Percentiles rank a stretch among this genome's conserved stretches.
These are phyloP conservation scores for Poeciliopsis turrubarensis DNA, from an alignment of 2,113 vertebrate genomes.

Conservation along the genomic window DNA sequence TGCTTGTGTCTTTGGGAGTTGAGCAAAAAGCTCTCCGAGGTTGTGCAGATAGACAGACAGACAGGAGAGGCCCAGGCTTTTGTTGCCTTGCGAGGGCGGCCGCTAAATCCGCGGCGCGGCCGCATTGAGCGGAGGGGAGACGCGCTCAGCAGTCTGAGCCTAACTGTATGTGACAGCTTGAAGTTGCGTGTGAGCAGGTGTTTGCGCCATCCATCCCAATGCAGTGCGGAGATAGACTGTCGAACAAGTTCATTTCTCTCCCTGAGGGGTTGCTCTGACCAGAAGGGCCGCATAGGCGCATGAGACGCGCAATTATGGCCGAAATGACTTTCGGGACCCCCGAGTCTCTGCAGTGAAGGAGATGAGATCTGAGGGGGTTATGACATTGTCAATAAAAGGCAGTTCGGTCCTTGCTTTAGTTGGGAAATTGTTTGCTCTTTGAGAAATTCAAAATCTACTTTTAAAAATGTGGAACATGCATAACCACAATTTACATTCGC, in stretches of 20 bases:
- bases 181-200: constrained; percentile 82
- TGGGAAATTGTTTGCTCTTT: neutral
- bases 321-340: neutral
- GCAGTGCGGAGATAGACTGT: constrained; percentile 34
- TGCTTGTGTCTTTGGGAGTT: constrained; percentile 10
- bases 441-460: neutral
- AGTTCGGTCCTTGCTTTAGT: neutral
- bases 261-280: constrained; percentile 44
- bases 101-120: constrained; percentile 54
- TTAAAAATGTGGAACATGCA: no score
- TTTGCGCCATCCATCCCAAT: constrained; percentile 64
- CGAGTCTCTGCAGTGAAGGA: neutral
- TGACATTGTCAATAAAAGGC: neutral
- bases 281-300: constrained; percentile 28
- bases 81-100: constrained; percentile 55
- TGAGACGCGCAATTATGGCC: constrained; percentile 20
- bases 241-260: constrained; percentile 48
- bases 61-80: constrained; percentile 54
- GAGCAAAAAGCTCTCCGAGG: constrained; percentile 35
- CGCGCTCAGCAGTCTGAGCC: constrained; percentile 66
- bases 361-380: neutral
- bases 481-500: no score
- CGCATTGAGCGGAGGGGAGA: constrained; percentile 54
- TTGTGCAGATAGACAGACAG: constrained; percentile 53
- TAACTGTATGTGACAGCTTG: constrained; percentile 82